phyloP scores from a whole-genome alignment of 2,888 invertebrate species.

The Dasysyrphus albostriatus region DNA sequence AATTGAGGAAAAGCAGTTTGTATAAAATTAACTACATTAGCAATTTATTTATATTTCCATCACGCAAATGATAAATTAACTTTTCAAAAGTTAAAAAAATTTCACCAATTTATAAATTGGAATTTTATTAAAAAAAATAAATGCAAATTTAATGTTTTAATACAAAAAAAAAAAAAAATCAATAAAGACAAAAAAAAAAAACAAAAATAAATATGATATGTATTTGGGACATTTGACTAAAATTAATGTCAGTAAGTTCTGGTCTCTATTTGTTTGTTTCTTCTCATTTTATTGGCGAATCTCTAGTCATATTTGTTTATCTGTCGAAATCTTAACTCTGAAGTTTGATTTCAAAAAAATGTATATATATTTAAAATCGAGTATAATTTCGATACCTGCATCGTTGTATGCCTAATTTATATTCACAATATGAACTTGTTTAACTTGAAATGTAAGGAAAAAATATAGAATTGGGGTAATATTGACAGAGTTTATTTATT shows the following conservation, averaged over 20 bases:
- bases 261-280: not conserved
- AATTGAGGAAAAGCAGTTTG: slow-evolving; percentile 33
- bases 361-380: not conserved
- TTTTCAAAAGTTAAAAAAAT: not conserved
- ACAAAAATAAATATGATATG: not conserved
- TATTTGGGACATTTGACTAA: slow-evolving; percentile 4
- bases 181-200: not conserved
- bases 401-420: not conserved
- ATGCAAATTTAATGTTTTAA: not conserved
- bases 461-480: not conserved
- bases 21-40: slow-evolving; percentile 6
- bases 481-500: not conserved
- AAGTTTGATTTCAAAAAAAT: not conserved
- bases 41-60: slow-evolving; percentile 15
- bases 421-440: not conserved
- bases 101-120: not conserved
- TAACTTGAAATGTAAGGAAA: not conserved
- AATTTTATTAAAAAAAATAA: not conserved
- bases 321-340: not conserved
- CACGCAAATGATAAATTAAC: slow-evolving; percentile 16
- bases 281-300: not conserved
- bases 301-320: not conserved
- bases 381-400: not conserved
- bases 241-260: slow-evolving; percentile 46
- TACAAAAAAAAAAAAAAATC: not conserved